Percentiles rank a stretch among this genome's conserved stretches.
These are phyloP conservation scores for Gadus chalcogrammus DNA, from an alignment of 2,113 vertebrate genomes.

Conservation along the genomic window DNA sequence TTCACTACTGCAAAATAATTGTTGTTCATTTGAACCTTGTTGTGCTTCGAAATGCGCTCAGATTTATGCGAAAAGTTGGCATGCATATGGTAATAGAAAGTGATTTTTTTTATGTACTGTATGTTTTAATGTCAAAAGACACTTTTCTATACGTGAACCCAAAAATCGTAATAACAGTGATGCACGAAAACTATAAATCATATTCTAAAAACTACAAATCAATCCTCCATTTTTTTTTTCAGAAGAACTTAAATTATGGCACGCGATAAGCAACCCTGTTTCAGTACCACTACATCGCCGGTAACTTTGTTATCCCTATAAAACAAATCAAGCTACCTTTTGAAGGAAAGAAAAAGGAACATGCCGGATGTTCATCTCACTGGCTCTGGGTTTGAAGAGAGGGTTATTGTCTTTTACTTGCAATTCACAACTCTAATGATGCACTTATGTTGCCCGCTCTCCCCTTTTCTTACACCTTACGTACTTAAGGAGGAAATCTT, in stretches of 20 bases:
- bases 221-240: conserved; percentile 11
- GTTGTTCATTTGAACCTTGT: too few relatives aligned
- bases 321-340: conserved; percentile 21
- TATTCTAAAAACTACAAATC: conserved; percentile 6
- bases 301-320: not conserved
- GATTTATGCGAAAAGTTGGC: too few relatives aligned
- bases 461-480: conserved; percentile 99
- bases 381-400: conserved; percentile 76
- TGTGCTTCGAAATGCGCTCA: too few relatives aligned
- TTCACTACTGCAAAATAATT: too few relatives aligned
- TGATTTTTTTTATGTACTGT: too few relatives aligned
- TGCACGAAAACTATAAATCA: too few relatives aligned
- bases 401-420: conserved; percentile 97
- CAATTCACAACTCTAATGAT: conserved; percentile 97
- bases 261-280: not conserved
- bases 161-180: too few relatives aligned
- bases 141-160: too few relatives aligned
- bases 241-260: not conserved
- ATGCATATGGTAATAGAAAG: too few relatives aligned
- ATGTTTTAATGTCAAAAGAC: too few relatives aligned
- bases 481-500: conserved; percentile 99
- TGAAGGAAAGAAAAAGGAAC: conserved; percentile 40
- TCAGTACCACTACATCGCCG: too few relatives aligned
- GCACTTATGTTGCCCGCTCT: conserved; percentile 99
- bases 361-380: conserved; percentile 22